A percentile compares a stretch with the other conserved stretches of the same genome.
These are phyloP conservation scores for Dromius quadrimaculatus DNA, from an alignment of 2,888 invertebrate species.

Conservation along the genomic window DNA sequence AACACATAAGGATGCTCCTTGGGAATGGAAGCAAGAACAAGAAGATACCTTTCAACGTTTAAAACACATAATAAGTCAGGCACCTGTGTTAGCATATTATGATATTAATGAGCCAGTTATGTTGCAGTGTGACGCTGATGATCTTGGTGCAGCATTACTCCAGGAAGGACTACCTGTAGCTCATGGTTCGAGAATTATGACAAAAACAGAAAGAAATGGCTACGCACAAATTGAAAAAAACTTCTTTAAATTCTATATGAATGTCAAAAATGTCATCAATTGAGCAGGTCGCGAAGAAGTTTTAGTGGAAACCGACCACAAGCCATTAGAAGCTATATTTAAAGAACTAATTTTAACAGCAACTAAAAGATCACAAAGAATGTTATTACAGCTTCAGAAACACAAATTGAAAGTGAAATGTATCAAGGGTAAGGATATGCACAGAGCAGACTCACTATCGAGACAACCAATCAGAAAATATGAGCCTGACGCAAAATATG, in stretches of 20 bases:
- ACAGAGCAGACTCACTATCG: neutral
- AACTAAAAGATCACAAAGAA: neutral
- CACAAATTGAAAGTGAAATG: neutral
- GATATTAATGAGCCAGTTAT: constrained; percentile 19
- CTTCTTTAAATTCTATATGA: no score
- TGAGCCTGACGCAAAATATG: neutral
- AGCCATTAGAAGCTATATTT: constrained; percentile 41
- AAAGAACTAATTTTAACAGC: neutral
- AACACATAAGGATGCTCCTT: neutral
- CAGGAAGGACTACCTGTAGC: constrained; percentile 55
- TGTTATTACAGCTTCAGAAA: neutral
- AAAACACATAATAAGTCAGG: neutral
- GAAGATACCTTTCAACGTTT: neutral
- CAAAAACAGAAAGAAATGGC: constrained; percentile 40
- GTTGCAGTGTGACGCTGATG: constrained; percentile 48
- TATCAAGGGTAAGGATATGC: neutral
- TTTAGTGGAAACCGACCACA: constrained; percentile 54
- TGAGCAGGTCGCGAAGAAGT: constrained; percentile 53
- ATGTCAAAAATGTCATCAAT: no score
- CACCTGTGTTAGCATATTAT: constrained; percentile 26
- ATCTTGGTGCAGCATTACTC: constrained; percentile 54
- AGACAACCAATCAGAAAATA: neutral
- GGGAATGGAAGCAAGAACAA: neutral
- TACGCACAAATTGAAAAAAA: constrained; percentile 52
- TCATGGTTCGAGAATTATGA: constrained; percentile 55